Evolutionary conservation across 2,113 vertebrate species (phyloP).

Genomic region (Otis tarda): DNA sequence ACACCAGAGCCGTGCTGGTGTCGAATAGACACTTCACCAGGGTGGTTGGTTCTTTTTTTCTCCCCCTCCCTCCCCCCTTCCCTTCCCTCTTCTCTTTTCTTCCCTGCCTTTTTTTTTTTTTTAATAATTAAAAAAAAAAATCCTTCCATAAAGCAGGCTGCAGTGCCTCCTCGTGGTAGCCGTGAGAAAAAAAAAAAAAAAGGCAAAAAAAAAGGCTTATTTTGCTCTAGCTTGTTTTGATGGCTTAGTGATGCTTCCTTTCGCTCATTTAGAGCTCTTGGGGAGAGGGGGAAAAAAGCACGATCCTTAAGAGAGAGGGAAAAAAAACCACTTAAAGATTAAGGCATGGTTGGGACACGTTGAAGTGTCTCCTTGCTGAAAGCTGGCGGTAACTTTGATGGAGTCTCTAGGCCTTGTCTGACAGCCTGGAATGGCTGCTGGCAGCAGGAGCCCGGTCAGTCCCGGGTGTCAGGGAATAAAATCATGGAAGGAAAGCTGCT

Average conservation of each 20-base stretch:
- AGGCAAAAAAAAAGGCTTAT: neutral
- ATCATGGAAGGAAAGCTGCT: neutral
- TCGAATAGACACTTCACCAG: constrained; percentile 61
- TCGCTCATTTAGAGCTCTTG: constrained; percentile 14
- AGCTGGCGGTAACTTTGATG: neutral
- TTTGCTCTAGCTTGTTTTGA: neutral
- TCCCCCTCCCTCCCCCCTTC: rapidly evolving
- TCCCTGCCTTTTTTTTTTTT: neutral
- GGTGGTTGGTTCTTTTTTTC: constrained; percentile 13
- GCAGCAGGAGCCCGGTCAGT: neutral
- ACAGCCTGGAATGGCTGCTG: neutral
- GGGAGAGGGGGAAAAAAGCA: neutral
- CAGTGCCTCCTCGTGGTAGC: constrained; percentile 81
- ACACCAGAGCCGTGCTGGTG: constrained; percentile 74
- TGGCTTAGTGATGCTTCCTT: neutral
- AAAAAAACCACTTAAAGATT: neutral
- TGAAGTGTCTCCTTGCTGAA: constrained; percentile 14
- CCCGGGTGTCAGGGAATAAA: neutral
- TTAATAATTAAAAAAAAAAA: constrained; percentile 20
- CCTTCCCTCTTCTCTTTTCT: neutral
- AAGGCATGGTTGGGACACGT: neutral
- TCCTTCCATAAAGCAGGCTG: constrained; percentile 76
- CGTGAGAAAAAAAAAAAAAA: neutral
- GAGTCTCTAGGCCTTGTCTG: neutral
- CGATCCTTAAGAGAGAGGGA: neutral